These are phyloP conservation scores for Euzophera pinguis DNA, from an alignment of 2,888 invertebrate genomes.

Conservation along the genomic window DNA sequence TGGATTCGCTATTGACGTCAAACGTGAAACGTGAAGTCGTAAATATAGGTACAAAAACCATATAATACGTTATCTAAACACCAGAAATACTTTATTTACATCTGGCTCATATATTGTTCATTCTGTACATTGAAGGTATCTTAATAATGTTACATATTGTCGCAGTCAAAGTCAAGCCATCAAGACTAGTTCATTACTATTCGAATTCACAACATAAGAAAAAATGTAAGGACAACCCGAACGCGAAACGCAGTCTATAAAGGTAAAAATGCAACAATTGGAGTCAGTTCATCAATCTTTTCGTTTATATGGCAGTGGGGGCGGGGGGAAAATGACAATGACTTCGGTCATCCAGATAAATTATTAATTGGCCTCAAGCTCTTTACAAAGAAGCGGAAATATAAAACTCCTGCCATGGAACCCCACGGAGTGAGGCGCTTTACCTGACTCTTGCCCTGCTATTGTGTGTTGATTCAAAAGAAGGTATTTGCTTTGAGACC, in stretches of 20 bases:
- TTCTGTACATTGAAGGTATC: slow-evolving; percentile 4
- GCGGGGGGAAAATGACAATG: slow-evolving; percentile 61
- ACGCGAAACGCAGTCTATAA: slow-evolving; percentile 68
- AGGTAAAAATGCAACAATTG: slow-evolving; percentile 71
- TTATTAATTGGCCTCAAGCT: slow-evolving; percentile 73
- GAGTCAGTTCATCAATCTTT: slow-evolving; percentile 75
- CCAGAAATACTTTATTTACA: slow-evolving; percentile 21
- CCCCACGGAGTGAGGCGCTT: slow-evolving; percentile 69
- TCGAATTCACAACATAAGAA: slow-evolving; percentile 27
- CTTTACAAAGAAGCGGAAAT: slow-evolving; percentile 78
- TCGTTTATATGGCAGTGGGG: slow-evolving; percentile 57
- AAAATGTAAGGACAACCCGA: slow-evolving; percentile 46
- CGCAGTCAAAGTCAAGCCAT: slow-evolving; percentile 11
- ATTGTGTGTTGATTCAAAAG: slow-evolving; percentile 69
- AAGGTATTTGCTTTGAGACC: slow-evolving; percentile 68
- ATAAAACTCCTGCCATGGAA: slow-evolving; percentile 73
- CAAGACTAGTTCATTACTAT: slow-evolving; percentile 23
- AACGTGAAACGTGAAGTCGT: slow-evolving; percentile 25
- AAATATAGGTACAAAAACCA: slow-evolving; percentile 23
- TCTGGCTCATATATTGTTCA: slow-evolving; percentile 12
- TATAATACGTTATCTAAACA: slow-evolving; percentile 24
- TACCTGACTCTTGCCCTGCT: slow-evolving; percentile 78
- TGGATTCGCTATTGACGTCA: slow-evolving; percentile 29
- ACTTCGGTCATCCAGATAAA: slow-evolving; percentile 76
- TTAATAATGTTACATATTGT: slow-evolving; percentile 7